A percentile compares a stretch with the other conserved stretches of the same genome.
Conservation (phyloP, 2,113 vertebrate species). For the Pardalotus punctatus region DNA sequence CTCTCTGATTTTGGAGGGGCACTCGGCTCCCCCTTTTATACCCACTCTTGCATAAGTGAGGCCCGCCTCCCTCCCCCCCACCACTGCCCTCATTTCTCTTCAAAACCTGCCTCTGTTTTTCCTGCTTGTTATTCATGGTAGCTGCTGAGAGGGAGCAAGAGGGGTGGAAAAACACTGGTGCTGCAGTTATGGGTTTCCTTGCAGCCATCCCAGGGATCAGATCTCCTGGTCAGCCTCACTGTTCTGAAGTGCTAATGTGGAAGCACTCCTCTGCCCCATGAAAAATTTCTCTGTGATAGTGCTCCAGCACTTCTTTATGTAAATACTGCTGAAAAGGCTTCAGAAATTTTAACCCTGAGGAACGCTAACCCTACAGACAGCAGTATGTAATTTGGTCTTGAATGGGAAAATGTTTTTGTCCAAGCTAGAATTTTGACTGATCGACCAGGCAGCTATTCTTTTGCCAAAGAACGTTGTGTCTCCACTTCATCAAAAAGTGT, state of each 20-base stretch:
- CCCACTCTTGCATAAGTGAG: conserved; percentile 1
- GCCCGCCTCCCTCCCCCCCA: neutral
- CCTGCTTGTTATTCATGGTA: conserved; percentile 57
- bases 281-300: neutral
- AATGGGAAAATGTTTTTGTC: neutral
- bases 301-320: neutral
- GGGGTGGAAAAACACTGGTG: conserved; percentile 11
- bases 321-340: neutral
- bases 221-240: neutral
- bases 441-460: neutral
- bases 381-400: neutral
- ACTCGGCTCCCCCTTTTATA: neutral
- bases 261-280: rapidly evolving
- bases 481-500: neutral
- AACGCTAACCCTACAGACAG: neutral
- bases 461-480: neutral
- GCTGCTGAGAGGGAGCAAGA: conserved; percentile 7
- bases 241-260: neutral
- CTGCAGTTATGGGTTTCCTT: neutral
- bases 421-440: neutral
- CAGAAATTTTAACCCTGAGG: neutral
- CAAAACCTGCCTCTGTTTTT: conserved; percentile 58
- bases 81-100: conserved; percentile 44
- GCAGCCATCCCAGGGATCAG: neutral
- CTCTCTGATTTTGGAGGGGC: neutral